Base-by-base conservation (phyloP, 2,797 vertebrate species). In the Natrix natrix region DNA sequence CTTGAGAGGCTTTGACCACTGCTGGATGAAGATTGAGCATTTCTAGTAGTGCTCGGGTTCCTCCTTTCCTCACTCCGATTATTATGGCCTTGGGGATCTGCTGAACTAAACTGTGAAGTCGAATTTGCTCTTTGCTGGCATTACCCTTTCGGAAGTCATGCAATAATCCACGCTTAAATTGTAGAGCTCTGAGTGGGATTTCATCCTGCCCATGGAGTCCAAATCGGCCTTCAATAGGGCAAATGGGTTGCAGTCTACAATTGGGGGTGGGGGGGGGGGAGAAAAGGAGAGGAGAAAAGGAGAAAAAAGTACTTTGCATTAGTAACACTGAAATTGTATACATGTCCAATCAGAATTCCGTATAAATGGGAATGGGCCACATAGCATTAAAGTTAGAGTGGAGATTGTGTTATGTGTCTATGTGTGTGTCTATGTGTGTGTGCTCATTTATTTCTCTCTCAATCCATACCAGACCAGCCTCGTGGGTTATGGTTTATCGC, bases 1-100 rank as follows among this genome's bases (percentile, higher is more conserved):
- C 99, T 98, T 99, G 99, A 89, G 99, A 99, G 94, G 99, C 99
- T 97, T 99, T 99, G 97, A 99, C 99, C 95, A 99, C 99, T 3
- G 98, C 98, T 0, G 99, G 99, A 94, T 99, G 99, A 96, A 99
- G 98, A 97, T 99, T 99, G 94, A 99, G 97, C 99, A 99, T 99
- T 97, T 99, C 99, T 94, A 99, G 97, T 91, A 99, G 97, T 92
- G 99, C 99, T 0, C 99, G 98, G 0, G 99, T 99, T 90, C 99
- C 99, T 91, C 99, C 99, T 97, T 99, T 99, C 90, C 99, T 97
- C 89, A 99, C 99, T 4, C 99, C 99, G 0, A 99, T 99, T 97
- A 99, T 99, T 95, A 99, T 99, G 96, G 99, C 99, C 95, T 98
- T 98, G 86, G 99, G 99, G 94, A 99, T 98, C 95, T 99, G 99